phyloP scores from a whole-genome alignment of 2,888 invertebrate genomes.

The Trichacis sp. region DNA sequence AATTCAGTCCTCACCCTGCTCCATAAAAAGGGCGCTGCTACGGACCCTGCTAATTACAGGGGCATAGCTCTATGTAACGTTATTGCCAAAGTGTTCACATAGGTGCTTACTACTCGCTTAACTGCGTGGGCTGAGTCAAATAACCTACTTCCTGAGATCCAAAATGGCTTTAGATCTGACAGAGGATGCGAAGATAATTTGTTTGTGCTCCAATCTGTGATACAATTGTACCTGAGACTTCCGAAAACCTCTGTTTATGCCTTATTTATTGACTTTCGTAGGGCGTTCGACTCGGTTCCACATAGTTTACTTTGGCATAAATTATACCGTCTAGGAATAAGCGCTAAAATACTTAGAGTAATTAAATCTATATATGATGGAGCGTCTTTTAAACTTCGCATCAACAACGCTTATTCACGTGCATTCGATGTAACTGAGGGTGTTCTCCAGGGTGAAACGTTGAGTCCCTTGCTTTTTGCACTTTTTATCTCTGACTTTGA shows the following conservation, averaged over 20 bases:
- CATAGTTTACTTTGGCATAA: conserved; percentile 3
- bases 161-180: conserved; percentile 13
- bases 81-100: conserved; percentile 17
- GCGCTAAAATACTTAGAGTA: background rate
- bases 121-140: background rate
- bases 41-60: conserved; percentile 12
- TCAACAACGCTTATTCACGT: no score
- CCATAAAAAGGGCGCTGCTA: conserved; percentile 11
- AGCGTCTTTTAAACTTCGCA: no score
- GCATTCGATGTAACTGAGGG: no score
- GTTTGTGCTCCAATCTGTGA: conserved; percentile 10
- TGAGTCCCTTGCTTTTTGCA: conserved; percentile 20
- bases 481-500: conserved; percentile 31
- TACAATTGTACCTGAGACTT: conserved; percentile 8
- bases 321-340: conserved; percentile 5
- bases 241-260: background rate
- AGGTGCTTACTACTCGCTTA: conserved; percentile 9
- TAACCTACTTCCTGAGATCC: background rate
- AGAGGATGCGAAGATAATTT: conserved; percentile 13
- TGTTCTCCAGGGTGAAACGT: conserved; percentile 24
- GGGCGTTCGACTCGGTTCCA: background rate
- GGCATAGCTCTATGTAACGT: conserved; percentile 14
- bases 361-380: background rate
- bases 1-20: background rate
- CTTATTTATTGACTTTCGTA: background rate